phyloP scores from a whole-genome alignment of 2,888 invertebrate genomes.

The Agonopterix alstromeriana region DNA sequence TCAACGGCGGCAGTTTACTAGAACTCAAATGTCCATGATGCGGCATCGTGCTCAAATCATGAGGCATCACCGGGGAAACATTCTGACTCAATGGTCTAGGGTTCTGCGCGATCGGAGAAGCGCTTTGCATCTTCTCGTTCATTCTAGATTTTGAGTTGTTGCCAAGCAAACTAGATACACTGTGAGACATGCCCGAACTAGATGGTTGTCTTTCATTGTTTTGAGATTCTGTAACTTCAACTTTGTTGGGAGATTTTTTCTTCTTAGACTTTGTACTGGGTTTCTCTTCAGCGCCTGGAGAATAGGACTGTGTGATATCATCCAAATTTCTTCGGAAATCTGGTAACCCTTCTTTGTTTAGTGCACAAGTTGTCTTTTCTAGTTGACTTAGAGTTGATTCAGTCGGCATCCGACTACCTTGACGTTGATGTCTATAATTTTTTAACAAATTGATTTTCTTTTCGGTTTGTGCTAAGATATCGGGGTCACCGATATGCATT shows the following conservation, averaged over 20 bases:
- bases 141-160: constrained; percentile 28
- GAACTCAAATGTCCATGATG: constrained; percentile 16
- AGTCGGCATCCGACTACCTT: constrained; percentile 40
- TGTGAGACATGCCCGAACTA: constrained; percentile 51
- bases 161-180: constrained; percentile 61
- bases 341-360: constrained; percentile 62
- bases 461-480: constrained; percentile 26
- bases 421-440: constrained; percentile 68
- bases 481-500: constrained; percentile 20
- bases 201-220: constrained; percentile 25
- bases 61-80: constrained; percentile 18
- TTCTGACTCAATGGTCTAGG: constrained; percentile 18
- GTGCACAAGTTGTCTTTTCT: constrained; percentile 60
- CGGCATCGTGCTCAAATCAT: constrained; percentile 23
- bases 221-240: constrained; percentile 41
- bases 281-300: constrained; percentile 57
- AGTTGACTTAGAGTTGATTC: constrained; percentile 65
- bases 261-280: constrained; percentile 50
- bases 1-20: constrained; percentile 31
- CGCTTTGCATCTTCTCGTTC: constrained; percentile 15
- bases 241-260: constrained; percentile 58
- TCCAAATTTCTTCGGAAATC: constrained; percentile 67
- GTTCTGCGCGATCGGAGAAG: constrained; percentile 11
- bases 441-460: constrained; percentile 65
- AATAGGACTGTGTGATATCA: constrained; percentile 70